Base-by-base conservation (phyloP, 2,797 vertebrate genomes). In the Acomys russatus region DNA sequence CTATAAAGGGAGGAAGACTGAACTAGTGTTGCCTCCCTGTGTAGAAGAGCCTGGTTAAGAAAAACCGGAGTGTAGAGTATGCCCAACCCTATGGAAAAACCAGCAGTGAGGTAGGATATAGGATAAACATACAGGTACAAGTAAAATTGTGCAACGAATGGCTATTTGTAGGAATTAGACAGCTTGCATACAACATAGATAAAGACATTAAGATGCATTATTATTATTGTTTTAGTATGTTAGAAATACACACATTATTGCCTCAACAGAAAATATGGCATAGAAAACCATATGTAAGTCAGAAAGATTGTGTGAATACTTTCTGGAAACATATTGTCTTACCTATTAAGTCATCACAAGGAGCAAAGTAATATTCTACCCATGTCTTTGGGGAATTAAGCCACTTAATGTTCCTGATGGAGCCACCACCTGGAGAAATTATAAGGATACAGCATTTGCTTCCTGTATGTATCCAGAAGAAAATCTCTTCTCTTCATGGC, bases 381-480 rank as follows among this genome's bases (percentile, higher is more conserved):
- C 76, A 11, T 59, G 18, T 90, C 3, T 93, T 89, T 49, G 77
- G 23, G 22, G 8, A 87, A 93, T 78, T 83, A 66, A 83, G n/a
- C 9, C 17, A 76, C 79, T 30, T n/a, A 51, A 56, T n/a, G 38
- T 82, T 86, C 7, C 88, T 82, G 18, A 63, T 64, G 73, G 20
- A 85, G 5, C 51, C 22, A 51, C 78, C 76, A 64, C 17, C 18
- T 23, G 22, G 33, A 87, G 10, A 66, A 63, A 91, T 38, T 82
- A 9, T 68, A 95, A 84, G 14, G 33, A 84, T 17, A 66, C 5
- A n/a, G 23, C 28, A 44, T 91, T 86, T 91, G 28, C 5, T 20
- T 87, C 63, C 30, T 91, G 94, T 96, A 54, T 94, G 18, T 10
- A 49, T 68, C 35, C n/a, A n/a, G 44, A 88, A 88, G 20, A 87